Evolutionary conservation across 2,888 invertebrate genomes (phyloP).

Genomic region (Hecatera dysodea): DNA sequence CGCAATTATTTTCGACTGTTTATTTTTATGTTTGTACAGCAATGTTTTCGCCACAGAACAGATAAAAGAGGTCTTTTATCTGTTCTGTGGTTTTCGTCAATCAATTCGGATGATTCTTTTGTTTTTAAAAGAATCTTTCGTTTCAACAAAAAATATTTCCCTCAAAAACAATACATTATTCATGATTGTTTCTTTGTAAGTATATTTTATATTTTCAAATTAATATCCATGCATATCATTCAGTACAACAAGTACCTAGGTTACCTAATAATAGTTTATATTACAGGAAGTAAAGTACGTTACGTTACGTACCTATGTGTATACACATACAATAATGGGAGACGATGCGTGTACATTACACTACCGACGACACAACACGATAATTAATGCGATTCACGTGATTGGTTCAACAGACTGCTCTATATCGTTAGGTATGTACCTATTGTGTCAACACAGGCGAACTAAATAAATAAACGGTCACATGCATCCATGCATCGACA

Average conservation of each 20-base stretch:
- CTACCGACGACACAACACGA: background rate
- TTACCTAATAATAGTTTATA: background rate
- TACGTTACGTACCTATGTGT: background rate
- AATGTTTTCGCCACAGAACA: too few species aligned
- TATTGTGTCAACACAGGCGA: background rate
- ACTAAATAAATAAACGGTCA: background rate
- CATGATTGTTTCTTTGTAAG: constrained; percentile 6
- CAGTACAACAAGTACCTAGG: background rate
- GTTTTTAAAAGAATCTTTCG: too few species aligned
- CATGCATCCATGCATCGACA: background rate
- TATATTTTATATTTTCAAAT: too few species aligned
- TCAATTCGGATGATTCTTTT: too few species aligned
- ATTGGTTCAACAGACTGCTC: background rate
- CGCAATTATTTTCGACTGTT: too few species aligned
- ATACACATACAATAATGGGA: constrained; percentile 18
- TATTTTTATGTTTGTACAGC: too few species aligned
- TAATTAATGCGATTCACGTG: constrained; percentile 41
- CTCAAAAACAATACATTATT: too few species aligned
- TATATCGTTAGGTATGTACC: background rate
- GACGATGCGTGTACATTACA: constrained; percentile 28
- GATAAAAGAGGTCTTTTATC: too few species aligned
- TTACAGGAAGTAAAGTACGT: constrained; percentile 24
- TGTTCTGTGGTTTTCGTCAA: too few species aligned
- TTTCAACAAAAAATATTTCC: too few species aligned
- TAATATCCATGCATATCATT: constrained; percentile 9